Evolutionary conservation across 2,113 vertebrate genomes (phyloP).

Genomic region (Proteles cristata): DNA sequence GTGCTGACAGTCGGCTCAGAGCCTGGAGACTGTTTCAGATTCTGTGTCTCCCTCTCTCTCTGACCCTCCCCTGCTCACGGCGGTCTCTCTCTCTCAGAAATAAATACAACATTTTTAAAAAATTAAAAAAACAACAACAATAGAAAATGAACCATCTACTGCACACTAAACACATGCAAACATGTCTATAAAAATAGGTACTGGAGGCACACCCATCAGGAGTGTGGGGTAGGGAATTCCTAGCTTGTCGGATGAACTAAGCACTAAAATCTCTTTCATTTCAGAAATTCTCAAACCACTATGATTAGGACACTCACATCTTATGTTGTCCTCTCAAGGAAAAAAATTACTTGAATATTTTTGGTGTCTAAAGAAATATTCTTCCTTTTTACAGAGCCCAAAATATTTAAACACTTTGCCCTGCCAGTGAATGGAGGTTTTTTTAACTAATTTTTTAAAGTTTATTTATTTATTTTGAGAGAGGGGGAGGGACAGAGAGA

Average conservation of each 20-base stretch:
- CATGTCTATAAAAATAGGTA: not conserved
- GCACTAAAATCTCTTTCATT: not conserved
- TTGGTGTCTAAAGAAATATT: not conserved
- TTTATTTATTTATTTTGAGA: not conserved
- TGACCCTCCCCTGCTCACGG: too few species aligned
- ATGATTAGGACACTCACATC: not conserved
- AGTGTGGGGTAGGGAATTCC: not conserved
- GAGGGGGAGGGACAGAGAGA: too few species aligned
- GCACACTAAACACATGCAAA: not conserved
- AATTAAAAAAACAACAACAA: not conserved
- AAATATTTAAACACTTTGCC: not conserved
- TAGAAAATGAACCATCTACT: not conserved
- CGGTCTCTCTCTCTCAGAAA: too few species aligned
- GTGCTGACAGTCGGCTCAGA: too few species aligned
- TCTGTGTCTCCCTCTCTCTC: too few species aligned
- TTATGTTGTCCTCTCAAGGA: not conserved
- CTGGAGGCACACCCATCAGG: not conserved
- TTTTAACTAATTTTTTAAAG: not conserved
- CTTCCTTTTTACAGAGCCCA: not conserved
- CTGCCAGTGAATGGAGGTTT: not conserved
- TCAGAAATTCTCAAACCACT: not conserved
- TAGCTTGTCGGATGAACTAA: not conserved
- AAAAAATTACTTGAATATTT: not conserved
- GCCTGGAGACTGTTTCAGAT: too few species aligned
- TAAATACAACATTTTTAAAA: too few species aligned